phyloP scores from a whole-genome alignment of 2,113 vertebrate genomes.

The Psittacula cyanocephala region DNA sequence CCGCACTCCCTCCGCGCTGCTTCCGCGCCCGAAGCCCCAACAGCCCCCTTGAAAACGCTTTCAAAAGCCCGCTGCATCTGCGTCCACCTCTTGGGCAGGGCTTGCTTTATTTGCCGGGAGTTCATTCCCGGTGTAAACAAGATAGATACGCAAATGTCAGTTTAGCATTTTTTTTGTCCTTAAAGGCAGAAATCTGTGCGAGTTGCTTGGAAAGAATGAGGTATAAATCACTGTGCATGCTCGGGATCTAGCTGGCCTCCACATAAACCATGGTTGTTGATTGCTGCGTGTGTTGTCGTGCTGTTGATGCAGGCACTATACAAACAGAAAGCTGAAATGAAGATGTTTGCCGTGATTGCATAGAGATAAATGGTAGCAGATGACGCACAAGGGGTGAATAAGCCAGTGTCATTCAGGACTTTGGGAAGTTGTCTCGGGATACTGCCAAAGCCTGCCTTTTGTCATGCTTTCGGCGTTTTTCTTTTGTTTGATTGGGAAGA shows the following conservation, averaged over 20 bases:
- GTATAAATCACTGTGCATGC: fast-evolving
- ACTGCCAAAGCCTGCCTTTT: neutral
- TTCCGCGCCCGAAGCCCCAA: fast-evolving
- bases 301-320: fast-evolving
- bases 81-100: neutral
- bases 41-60: neutral
- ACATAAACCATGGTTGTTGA: fast-evolving
- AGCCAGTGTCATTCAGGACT: neutral
- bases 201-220: no score
- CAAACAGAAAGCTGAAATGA: neutral
- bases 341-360: neutral
- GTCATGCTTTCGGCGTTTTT: neutral
- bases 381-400: neutral
- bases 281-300: fast-evolving
- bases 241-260: neutral
- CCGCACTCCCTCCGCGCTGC: neutral
- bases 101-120: fast-evolving
- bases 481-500: neutral
- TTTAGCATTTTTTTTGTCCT: neutral
- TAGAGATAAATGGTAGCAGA: neutral
- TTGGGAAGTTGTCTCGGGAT: neutral
- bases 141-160: fast-evolving
- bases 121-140: fast-evolving
- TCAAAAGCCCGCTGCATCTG: no score
- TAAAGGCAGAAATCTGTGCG: no score